Base-by-base conservation (phyloP, 92 coral and sea anemone species). In the Siderastrea radians region DNA sequence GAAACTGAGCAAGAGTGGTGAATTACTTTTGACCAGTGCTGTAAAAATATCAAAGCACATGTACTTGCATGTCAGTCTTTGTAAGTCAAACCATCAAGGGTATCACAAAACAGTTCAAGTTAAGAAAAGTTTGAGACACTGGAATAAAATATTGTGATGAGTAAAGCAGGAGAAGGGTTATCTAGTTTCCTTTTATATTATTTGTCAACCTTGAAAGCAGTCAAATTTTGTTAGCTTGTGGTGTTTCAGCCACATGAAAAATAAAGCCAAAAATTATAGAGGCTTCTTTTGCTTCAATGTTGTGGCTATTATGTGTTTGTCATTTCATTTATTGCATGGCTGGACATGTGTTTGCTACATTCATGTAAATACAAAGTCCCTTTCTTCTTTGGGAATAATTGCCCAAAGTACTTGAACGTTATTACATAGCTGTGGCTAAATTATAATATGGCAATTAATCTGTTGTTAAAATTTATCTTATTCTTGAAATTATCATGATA, bases 311-410 rank as follows among this genome's bases (percentile, higher is more conserved):
- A 14, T 7, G 4, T 51, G 38, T 19, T 8, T 52, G 4, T 50
- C 63, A 17, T 52, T 52, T 53, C 47, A 66, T 50, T 47, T 54
- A 51, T 66, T 67, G 60, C 70, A 13, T 9, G 5, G 46, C 13
- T 54, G 75, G 84, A 46, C 84, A 52, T 80, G 64, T 80, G 75
- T 80, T 51, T 55, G 12, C 16, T 52, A 60, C 16, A 17, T 68
- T 82, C 16, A 57, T 55, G 9, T 26, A 82, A 72, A 58, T 82
- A 49, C 1, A 38, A 51, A 67, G 38, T 66, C 10, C 46, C 51
- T 6, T 54, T 67, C 51, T 53, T 80, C 16, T 46, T 19, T 77
- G 49, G 6, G n/a, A 12, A 48, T 78, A 49, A 59, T 46, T 49
- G 2, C 7, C 4, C 11, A 47, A 46, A 46, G 58, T 10, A 38